A percentile compares a stretch with the other conserved stretches of the same genome.
phyloP scores from a whole-genome alignment of 2,797 vertebrate genomes.

The Poecilia gillii region DNA sequence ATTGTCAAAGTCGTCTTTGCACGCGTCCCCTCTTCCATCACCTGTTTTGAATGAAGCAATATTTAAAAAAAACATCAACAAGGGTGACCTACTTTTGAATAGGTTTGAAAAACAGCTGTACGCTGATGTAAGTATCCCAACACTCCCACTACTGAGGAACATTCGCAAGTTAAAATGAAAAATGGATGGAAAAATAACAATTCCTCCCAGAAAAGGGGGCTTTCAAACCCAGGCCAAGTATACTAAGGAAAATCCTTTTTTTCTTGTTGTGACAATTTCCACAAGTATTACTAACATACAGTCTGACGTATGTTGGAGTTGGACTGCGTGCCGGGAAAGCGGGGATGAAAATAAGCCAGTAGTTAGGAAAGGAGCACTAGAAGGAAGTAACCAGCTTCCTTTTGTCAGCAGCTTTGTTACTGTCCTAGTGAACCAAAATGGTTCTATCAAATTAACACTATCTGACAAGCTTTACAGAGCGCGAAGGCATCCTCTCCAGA shows the following conservation, averaged over 20 bases:
- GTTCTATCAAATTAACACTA: slow-evolving; percentile 75
- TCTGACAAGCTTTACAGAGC: slow-evolving; percentile 60
- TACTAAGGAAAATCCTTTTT: slow-evolving; percentile 56
- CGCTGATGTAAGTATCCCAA: slow-evolving; percentile 37
- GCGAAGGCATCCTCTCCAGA: slow-evolving; percentile 41
- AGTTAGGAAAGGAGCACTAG: slow-evolving; percentile 57
- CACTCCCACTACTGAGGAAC: slow-evolving; percentile 35
- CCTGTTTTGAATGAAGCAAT: slow-evolving; percentile 74
- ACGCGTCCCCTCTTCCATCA: slow-evolving; percentile 94
- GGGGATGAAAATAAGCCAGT: slow-evolving; percentile 48
- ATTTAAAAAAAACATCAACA: slow-evolving; percentile 8
- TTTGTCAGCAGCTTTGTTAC: slow-evolving; percentile 60
- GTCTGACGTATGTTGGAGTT: slow-evolving; percentile 65
- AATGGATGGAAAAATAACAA: slow-evolving; percentile 55
- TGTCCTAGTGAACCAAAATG: slow-evolving; percentile 45
- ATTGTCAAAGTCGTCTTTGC: slow-evolving; percentile 98
- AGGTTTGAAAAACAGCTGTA: slow-evolving; percentile 39
- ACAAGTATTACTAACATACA: slow-evolving; percentile 68
- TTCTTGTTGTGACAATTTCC: slow-evolving; percentile 72
- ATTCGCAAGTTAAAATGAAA: slow-evolving; percentile 55
- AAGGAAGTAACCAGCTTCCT: slow-evolving; percentile 53
- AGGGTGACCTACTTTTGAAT: slow-evolving; percentile 29
- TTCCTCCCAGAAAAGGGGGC: slow-evolving; percentile 52
- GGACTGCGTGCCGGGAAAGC: slow-evolving; percentile 44
- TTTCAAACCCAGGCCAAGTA: slow-evolving; percentile 55